Evolutionary conservation across 2,888 invertebrate genomes (phyloP), one percentile per base, ranked within the genome.

Genomic region (Spisula solida): DNA sequence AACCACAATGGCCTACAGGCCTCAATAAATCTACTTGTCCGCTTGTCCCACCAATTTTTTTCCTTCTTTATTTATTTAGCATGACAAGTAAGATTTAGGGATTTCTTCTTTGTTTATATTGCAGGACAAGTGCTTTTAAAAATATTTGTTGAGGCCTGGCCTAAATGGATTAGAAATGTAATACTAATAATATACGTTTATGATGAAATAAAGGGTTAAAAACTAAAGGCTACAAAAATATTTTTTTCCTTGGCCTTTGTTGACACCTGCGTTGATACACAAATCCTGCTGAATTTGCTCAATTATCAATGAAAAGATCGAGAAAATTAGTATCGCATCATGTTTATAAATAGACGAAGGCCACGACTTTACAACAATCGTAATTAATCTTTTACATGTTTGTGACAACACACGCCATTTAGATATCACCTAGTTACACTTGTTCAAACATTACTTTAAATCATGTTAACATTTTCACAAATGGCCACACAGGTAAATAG

Each of bases 311-410:
- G 60, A 66, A 5, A 41, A 41, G 41, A 41, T 41, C 41, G 2
- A 41, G 41, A 41, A 41, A 66, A n/a, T n/a, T 25, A n/a, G n/a
- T 10, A 66, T 25, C 60, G 56, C 81, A 60, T 81, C 81, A 81
- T 81, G 56, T 31, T 56, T 81, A 81, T 81, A 81, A 56, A 56
- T 81, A 81, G 81, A 55, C 25, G n/a, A 66, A 25, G 25, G 60
- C 60, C 60, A 66, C 60, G 25, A 66, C 5, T 25, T 20, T 25
- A n/a, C 60, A 25, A 12, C 4, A 66, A 66, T 10, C 25, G 25
- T 25, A 66, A 66, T 25, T n/a, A 25, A 66, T 66, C 60, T 66
- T 66, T 66, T 66, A 25, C 51, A 51, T 16, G 12, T 51, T 51
- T 66, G 25, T 66, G 25, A 66, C 60, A 60, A 60, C 60, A 60